Evolutionary conservation across 2,888 invertebrate genomes (phyloP).

Genomic region (Patella depressa): DNA sequence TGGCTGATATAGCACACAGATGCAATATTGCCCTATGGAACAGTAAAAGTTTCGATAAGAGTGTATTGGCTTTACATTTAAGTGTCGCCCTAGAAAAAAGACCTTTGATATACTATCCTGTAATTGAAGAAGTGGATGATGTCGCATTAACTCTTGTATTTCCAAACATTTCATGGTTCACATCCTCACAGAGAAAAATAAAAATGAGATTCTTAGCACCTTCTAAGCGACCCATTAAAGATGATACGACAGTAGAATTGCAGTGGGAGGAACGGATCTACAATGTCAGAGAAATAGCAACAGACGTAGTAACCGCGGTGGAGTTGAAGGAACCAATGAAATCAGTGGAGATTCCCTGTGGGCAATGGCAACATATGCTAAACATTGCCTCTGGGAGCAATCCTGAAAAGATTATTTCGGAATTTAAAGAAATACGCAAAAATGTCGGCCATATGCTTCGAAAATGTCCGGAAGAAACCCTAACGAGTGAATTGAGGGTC

Average conservation of each 20-base stretch:
- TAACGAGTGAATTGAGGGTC: conserved; percentile 14
- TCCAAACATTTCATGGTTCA: conserved; percentile 33
- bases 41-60: neutral
- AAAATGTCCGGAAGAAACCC: conserved; percentile 38
- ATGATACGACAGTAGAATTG: conserved; percentile 41
- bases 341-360: conserved; percentile 35
- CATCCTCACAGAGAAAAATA: conserved; percentile 36
- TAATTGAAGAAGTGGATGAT: conserved; percentile 51
- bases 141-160: conserved; percentile 26
- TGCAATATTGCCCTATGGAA: neutral
- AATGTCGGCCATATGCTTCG: conserved; percentile 36
- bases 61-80: neutral
- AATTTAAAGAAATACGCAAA: conserved; percentile 31
- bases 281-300: conserved; percentile 31
- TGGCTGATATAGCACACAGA: neutral
- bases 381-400: conserved; percentile 35
- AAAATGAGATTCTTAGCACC: conserved; percentile 43
- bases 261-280: conserved; percentile 61
- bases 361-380: conserved; percentile 41
- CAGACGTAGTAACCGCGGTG: neutral
- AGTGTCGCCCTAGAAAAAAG: conserved; percentile 43
- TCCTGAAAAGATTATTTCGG: conserved; percentile 49
- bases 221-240: conserved; percentile 32
- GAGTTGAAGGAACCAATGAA: neutral
- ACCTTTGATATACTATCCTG: conserved; percentile 52